Conservation (phyloP, 2,797 vertebrate genomes). For the Bovichtus diacanthus region DNA sequence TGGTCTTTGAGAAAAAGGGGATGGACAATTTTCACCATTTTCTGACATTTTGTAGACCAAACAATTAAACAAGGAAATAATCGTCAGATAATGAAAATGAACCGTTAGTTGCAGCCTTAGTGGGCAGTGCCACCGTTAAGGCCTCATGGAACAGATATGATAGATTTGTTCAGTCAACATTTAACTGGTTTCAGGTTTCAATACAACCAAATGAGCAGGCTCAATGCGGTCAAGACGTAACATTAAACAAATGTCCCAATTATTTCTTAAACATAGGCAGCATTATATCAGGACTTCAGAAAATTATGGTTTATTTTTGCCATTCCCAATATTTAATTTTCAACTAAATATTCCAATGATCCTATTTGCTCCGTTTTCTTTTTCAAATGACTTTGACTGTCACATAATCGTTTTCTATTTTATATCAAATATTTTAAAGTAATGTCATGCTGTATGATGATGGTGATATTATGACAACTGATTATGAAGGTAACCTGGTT, state of each 20-base stretch:
- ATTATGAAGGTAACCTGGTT: not conserved
- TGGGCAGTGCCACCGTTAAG: too few relatives aligned
- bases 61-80: too few relatives aligned
- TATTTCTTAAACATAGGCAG: not conserved
- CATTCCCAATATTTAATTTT: not conserved
- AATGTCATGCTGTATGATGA: not conserved
- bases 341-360: too few relatives aligned
- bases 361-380: too few relatives aligned
- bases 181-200: not conserved
- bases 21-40: too few relatives aligned
- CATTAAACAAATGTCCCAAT: not conserved
- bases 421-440: not conserved
- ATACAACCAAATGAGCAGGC: not conserved
- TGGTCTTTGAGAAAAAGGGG: too few relatives aligned
- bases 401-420: too few relatives aligned
- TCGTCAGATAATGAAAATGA: too few relatives aligned
- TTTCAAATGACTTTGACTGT: not conserved
- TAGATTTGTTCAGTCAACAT: not conserved
- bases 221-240: not conserved
- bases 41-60: too few relatives aligned
- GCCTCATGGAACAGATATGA: not conserved
- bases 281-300: not conserved
- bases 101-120: too few relatives aligned
- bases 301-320: not conserved
- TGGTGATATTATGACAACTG: not conserved